Percentiles rank a stretch among this genome's conserved stretches.
phyloP scores from a whole-genome alignment of 2,113 vertebrate genomes.

The Pyrgilauda ruficollis region DNA sequence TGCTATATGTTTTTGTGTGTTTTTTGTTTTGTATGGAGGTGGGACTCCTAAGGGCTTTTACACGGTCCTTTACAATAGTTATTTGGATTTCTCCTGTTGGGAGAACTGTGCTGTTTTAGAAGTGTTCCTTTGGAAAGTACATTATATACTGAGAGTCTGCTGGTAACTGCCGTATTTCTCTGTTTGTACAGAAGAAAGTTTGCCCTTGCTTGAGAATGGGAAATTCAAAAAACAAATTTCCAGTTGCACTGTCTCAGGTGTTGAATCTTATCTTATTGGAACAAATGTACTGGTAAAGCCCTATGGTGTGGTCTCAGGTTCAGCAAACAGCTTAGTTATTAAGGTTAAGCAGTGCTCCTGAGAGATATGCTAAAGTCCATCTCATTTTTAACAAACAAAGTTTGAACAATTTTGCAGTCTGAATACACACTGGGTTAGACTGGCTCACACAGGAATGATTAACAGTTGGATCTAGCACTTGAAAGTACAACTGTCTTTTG shows the following conservation, averaged over 20 bases:
- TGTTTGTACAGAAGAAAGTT: slow-evolving; percentile 43
- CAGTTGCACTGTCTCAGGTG: slow-evolving; percentile 13
- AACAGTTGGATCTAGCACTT: background rate
- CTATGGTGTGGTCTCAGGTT: slow-evolving; percentile 8
- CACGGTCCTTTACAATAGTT: background rate
- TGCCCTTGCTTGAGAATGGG: slow-evolving; percentile 45
- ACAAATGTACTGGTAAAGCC: slow-evolving; percentile 41
- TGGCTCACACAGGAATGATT: background rate
- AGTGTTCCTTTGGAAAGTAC: background rate
- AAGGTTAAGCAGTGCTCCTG: slow-evolving; percentile 26
- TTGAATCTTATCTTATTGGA: slow-evolving; percentile 60
- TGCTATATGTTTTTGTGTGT: background rate
- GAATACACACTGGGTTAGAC: background rate
- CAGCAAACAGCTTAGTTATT: slow-evolving; percentile 33
- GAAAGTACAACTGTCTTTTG: background rate
- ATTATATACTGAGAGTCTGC: background rate
- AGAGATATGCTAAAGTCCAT: background rate
- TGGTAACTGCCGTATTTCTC: slow-evolving; percentile 41
- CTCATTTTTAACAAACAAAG: background rate
- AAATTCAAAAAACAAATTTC: slow-evolving; percentile 53
- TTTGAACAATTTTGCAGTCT: background rate
- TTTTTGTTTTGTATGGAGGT: background rate
- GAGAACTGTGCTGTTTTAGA: slow-evolving; percentile 1
- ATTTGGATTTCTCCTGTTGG: background rate
- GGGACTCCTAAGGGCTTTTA: slow-evolving; percentile 12